Percentiles rank a stretch among this genome's conserved stretches.
Conservation (phyloP, 2,797 vertebrate genomes). For the Cercopithecus petaurista region DNA sequence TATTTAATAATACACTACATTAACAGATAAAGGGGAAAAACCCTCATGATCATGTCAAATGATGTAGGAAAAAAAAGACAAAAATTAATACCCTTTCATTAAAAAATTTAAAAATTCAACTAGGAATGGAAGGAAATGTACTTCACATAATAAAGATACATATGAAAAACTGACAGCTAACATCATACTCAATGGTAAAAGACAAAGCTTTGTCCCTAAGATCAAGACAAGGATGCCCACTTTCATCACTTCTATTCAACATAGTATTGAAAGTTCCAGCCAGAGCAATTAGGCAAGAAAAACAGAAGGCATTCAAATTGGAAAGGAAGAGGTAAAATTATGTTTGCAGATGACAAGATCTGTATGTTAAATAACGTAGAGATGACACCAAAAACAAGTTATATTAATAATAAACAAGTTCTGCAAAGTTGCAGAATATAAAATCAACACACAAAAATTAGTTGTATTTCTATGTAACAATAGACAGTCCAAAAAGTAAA, state of each 20-base stretch:
- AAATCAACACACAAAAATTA: neutral
- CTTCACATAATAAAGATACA: neutral
- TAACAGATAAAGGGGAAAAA: neutral
- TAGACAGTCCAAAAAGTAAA: neutral
- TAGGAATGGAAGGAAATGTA: neutral
- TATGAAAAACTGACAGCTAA: neutral
- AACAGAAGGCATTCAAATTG: neutral
- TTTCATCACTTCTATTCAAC: neutral
- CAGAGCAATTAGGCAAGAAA: neutral
- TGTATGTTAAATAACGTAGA: neutral
- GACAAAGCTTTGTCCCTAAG: neutral
- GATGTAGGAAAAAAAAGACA: neutral
- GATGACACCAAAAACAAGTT: neutral
- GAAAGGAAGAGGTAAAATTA: neutral
- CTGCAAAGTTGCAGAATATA: neutral
- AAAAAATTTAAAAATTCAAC: neutral
- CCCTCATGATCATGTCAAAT: neutral
- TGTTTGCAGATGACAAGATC: neutral
- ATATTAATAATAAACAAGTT: neutral
- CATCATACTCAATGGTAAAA: neutral
- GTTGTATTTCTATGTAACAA: neutral
- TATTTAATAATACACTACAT: neutral
- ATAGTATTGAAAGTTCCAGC: neutral
- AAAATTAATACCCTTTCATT: neutral
- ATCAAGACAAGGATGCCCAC: neutral